phyloP scores from a whole-genome alignment of 2,113 vertebrate species.

The Picathartes gymnocephalus region DNA sequence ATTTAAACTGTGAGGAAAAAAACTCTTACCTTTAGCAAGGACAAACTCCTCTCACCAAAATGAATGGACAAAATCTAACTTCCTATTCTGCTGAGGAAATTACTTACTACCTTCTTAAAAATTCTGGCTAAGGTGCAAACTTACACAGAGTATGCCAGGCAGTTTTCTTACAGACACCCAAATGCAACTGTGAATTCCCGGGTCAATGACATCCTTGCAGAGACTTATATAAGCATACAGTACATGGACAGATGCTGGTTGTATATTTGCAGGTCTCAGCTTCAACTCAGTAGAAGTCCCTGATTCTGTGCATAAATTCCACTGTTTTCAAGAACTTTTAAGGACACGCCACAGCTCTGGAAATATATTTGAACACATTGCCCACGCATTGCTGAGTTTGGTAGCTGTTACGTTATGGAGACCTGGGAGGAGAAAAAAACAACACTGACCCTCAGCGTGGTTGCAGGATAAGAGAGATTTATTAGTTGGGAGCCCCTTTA shows the following conservation, averaged over 20 bases:
- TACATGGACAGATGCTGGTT: not conserved
- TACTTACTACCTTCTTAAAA: not conserved
- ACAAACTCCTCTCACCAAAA: not conserved
- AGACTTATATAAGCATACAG: not conserved
- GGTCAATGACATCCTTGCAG: not conserved
- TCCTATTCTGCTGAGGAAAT: not conserved
- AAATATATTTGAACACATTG: not conserved
- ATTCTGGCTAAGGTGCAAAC: not conserved
- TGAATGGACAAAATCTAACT: accelerated
- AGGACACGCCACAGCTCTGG: not conserved
- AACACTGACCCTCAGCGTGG: too few species aligned
- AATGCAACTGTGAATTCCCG: not conserved
- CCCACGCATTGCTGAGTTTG: not conserved
- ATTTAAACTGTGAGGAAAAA: not conserved
- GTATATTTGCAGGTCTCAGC: not conserved
- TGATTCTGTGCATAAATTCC: not conserved
- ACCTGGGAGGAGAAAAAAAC: too few species aligned
- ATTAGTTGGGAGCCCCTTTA: too few species aligned
- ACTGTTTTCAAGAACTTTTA: not conserved
- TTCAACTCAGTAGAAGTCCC: not conserved
- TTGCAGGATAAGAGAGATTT: too few species aligned
- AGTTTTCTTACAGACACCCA: not conserved
- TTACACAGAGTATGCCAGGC: not conserved
- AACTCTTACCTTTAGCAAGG: not conserved
- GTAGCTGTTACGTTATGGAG: too few species aligned